phyloP scores from a whole-genome alignment of 1,140 invertebrate species.

The Mercenaria mercenaria region DNA sequence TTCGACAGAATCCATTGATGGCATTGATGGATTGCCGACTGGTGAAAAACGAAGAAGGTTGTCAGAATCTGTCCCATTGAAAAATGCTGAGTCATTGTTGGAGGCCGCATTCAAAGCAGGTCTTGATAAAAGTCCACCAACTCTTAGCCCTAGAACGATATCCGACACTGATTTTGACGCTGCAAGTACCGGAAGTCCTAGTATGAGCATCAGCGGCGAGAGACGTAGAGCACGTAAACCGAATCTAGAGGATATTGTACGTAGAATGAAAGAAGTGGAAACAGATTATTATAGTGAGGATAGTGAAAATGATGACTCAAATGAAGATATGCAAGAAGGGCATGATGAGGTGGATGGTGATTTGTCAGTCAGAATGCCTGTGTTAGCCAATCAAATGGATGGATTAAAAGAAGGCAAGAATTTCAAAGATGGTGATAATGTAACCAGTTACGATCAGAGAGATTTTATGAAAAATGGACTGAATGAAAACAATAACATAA shows the following conservation, averaged over 20 bases:
- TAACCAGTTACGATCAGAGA: background rate
- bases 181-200: slow-evolving; percentile 70
- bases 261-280: slow-evolving; percentile 77
- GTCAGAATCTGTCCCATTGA: slow-evolving; percentile 41
- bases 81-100: slow-evolving; percentile 52
- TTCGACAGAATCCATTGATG: slow-evolving; percentile 5
- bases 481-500: slow-evolving; percentile 66
- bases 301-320: slow-evolving; percentile 75
- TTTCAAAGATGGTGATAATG: slow-evolving; percentile 9
- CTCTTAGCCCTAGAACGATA: slow-evolving; percentile 70
- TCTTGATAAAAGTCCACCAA: slow-evolving; percentile 68
- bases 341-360: slow-evolving; percentile 81
- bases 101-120: slow-evolving; percentile 56
- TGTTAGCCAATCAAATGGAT: slow-evolving; percentile 39
- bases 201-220: slow-evolving; percentile 59
- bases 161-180: slow-evolving; percentile 66
- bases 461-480: slow-evolving; percentile 13
- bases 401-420: slow-evolving; percentile 4
- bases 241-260: slow-evolving; percentile 81
- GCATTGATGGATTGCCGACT: background rate
- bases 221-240: slow-evolving; percentile 78
- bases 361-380: slow-evolving; percentile 49
- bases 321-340: slow-evolving; percentile 63
- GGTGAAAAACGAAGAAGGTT: slow-evolving; percentile 40
- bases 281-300: slow-evolving; percentile 76